Base-by-base conservation (phyloP, 2,888 invertebrate species). In the Salticus scenicus region DNA sequence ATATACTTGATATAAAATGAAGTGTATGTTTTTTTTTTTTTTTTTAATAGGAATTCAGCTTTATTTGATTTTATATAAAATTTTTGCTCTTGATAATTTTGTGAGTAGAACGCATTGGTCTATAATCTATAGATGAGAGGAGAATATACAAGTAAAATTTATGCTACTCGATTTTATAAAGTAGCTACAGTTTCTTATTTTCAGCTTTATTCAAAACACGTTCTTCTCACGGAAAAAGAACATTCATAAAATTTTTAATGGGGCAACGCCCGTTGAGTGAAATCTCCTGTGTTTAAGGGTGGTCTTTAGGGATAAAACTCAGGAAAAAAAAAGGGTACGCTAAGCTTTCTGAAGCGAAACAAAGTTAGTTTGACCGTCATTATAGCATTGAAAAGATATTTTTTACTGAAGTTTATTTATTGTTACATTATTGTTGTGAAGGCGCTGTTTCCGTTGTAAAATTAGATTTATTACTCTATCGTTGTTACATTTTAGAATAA, bases 161-260 rank as follows among this genome's bases (percentile, higher is more conserved):
- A n/a, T 7, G 37, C 37, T 37, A 37, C 37, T 37, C 10, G 37
- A 37, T 37, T 37, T 12, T 47, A 47, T 47, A 57, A 57, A 57
- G 24, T 24, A 57, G 20, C 20, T 24, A 57, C 7, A 24, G 20
- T 57, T 57, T 57, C 24, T 14, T 17, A 12, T 24, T 24, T 24
- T 24, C 57, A 7, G 4, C 12, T 81, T 74, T 63, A 74, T 81
- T 73, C 69, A 24, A 24, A 30, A 24, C 74, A 70, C 81, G 81
- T 47, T 73, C 73, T 47, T 63, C 17, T 31, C 14, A 31, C 82
- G 83, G 83, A 84, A 84, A 77, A 72, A 10, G 24, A 42, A 73
- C 83, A 77, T 84, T 84, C 63, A 77, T 77, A 84, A 72, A 37
- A 27, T 28, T 70, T 47, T 31, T 37, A 64, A 70, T 72, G 66